Evolutionary conservation across 2,797 vertebrate genomes (phyloP).

Genomic region (Naso thynnoides): DNA sequence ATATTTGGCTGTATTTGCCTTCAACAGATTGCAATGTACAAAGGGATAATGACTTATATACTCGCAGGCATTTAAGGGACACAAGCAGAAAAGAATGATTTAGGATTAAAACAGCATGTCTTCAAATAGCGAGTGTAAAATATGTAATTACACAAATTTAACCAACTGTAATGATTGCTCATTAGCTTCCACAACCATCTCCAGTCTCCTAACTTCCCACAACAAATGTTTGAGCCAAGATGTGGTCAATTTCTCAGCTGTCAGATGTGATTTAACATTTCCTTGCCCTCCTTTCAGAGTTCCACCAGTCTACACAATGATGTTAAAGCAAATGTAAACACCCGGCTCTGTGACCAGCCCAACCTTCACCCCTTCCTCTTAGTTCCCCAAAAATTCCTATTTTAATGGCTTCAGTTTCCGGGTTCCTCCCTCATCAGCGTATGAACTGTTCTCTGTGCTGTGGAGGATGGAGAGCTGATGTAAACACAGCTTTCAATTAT

Average conservation of each 20-base stretch:
- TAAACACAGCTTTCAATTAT: conserved; percentile 80
- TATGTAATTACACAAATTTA: conserved; percentile 40
- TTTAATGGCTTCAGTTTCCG: conserved; percentile 63
- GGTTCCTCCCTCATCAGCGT: conserved; percentile 38
- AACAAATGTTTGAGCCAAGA: conserved; percentile 29
- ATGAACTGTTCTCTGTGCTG: conserved; percentile 60
- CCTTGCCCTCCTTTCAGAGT: conserved; percentile 44
- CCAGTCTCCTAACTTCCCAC: conserved; percentile 28
- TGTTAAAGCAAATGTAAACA: conserved; percentile 69
- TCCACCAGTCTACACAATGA: conserved; percentile 48
- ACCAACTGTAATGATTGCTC: conserved; percentile 47
- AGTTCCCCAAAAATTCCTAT: conserved; percentile 32
- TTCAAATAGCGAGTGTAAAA: conserved; percentile 18
- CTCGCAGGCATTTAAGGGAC: conserved; percentile 15
- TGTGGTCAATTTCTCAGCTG: conserved; percentile 67
- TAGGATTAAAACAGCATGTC: not conserved
- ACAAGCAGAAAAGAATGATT: conserved; percentile 3
- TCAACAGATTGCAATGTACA: not conserved
- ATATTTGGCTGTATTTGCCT: conserved; percentile 6
- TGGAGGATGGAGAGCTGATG: conserved; percentile 64
- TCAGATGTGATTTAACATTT: conserved; percentile 73
- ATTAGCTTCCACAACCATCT: conserved; percentile 48
- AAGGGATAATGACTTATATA: conserved; percentile 5
- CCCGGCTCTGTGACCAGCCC: conserved; percentile 30
- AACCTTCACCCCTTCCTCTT: conserved; percentile 13